These are phyloP conservation scores for Saturnia japonica DNA, from an alignment of 2,888 invertebrate genomes.

Conservation along the genomic window DNA sequence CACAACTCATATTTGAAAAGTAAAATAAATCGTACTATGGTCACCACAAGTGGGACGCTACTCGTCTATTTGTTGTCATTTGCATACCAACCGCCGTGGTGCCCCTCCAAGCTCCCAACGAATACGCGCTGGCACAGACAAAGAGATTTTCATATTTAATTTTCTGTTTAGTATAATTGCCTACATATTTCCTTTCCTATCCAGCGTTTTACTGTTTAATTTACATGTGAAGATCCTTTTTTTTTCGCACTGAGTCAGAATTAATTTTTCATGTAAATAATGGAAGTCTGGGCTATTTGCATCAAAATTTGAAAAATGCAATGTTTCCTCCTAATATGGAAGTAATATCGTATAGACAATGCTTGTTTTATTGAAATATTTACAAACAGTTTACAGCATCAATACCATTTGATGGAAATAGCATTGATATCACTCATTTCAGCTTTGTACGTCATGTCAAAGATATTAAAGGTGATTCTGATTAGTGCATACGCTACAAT, in stretches of 20 bases:
- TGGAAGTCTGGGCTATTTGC: neutral
- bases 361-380: conserved; percentile 25
- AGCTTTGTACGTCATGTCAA: conserved; percentile 48
- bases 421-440: neutral
- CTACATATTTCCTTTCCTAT: conserved; percentile 56
- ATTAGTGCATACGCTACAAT: conserved; percentile 45
- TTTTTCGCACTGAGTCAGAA: neutral
- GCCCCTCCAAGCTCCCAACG: conserved; percentile 33
- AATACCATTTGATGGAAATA: neutral
- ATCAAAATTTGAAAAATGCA: conserved; percentile 4
- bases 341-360: conserved; percentile 9
- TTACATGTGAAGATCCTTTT: conserved; percentile 49
- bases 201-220: conserved; percentile 46
- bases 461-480: conserved; percentile 47
- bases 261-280: conserved; percentile 15
- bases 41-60: conserved; percentile 40
- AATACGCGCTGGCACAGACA: conserved; percentile 47
- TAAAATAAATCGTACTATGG: conserved; percentile 35
- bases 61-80: conserved; percentile 65
- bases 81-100: conserved; percentile 59
- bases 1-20: conserved; percentile 25
- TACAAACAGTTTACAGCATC: conserved; percentile 3
- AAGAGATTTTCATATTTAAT: conserved; percentile 75
- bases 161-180: conserved; percentile 72
- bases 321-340: neutral